Base-by-base conservation (phyloP, 2,888 invertebrate genomes). In the Cerastis rubricosa region DNA sequence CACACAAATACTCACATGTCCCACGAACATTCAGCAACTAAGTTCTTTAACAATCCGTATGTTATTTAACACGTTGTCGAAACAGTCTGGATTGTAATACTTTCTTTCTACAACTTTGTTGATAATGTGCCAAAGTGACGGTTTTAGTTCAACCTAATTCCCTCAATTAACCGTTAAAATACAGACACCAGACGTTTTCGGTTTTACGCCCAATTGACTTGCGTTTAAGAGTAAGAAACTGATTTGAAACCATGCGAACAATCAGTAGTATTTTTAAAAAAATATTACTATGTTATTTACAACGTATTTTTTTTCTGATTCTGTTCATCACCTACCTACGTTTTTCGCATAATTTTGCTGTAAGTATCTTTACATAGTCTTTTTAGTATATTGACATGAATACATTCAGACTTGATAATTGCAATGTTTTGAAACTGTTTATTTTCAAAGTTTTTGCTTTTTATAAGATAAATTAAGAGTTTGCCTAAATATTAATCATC, bases 61-160 rank as follows among this genome's bases (percentile, higher is more conserved):
- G 49, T 67, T 67, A 76, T 65, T 57, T 29, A 8, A 65, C 54
- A 71, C 40, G 54, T 54, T 68, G 67, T 49, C 22, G 54, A 43
- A 61, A 67, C n/a, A 35, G 51, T 78, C 8, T 43, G 45, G 40
- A 43, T 78, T 74, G 45, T 63, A 49, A 84, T 63, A 64, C 59
- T 81, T 80, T 71, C 43, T 59, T 70, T 85, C n/a, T 19, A 63
- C 22, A 64, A 80, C 12, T 54, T 49, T 54, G 65, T 85, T 83
- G 85, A 81, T 70, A 61, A 73, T 49, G 47, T 83, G 85, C 83
- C 82, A 83, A 76, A 61, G 25, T 66, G 49, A 64, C 82, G 59
- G 54, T 74, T 71, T 64, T 71, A 85, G 65, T 76, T 85, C 29
- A 81, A 81, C 85, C 76, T 47, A 82, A 40, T 85, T 73, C 70